A percentile compares a stretch with the other conserved stretches of the same genome.
Evolutionary conservation across 2,113 vertebrate genomes (phyloP).

Genomic region (Girardinichthys multiradiatus): DNA sequence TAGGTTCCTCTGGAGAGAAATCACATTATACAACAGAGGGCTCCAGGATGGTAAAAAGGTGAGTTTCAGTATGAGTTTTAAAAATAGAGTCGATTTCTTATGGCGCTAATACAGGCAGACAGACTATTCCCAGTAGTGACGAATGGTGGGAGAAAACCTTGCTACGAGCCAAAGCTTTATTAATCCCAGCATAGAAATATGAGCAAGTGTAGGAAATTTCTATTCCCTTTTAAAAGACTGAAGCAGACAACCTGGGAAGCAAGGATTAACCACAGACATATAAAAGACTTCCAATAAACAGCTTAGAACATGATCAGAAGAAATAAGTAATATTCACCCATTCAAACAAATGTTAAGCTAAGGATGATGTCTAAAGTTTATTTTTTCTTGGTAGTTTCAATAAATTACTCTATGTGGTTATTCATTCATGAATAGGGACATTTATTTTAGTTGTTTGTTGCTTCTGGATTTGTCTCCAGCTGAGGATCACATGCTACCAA

Average conservation of each 20-base stretch:
- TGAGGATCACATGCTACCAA: constrained; percentile 30
- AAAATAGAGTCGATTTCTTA: constrained; percentile 46
- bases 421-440: background rate
- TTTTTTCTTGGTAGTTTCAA: constrained; percentile 1
- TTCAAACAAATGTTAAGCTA: background rate
- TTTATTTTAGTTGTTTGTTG: background rate
- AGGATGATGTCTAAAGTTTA: background rate
- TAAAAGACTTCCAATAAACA: background rate
- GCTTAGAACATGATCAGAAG: background rate
- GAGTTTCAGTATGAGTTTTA: constrained; percentile 46
- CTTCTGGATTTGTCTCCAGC: constrained; percentile 10
- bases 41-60: constrained; percentile 52
- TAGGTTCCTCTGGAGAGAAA: constrained; percentile 34
- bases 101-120: constrained; percentile 36
- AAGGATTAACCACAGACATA: too few species aligned
- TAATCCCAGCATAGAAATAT: constrained; percentile 2
- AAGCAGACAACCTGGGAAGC: background rate
- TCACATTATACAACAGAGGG: constrained; percentile 37
- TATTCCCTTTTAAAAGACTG: background rate
- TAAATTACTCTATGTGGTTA: constrained; percentile 5
- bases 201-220: background rate
- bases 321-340: background rate
- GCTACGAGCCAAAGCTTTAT: constrained; percentile 32
- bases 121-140: constrained; percentile 35
- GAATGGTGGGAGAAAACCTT: constrained; percentile 25